phyloP scores from a whole-genome alignment of 2,113 vertebrate species.

The Caloenas nicobarica region DNA sequence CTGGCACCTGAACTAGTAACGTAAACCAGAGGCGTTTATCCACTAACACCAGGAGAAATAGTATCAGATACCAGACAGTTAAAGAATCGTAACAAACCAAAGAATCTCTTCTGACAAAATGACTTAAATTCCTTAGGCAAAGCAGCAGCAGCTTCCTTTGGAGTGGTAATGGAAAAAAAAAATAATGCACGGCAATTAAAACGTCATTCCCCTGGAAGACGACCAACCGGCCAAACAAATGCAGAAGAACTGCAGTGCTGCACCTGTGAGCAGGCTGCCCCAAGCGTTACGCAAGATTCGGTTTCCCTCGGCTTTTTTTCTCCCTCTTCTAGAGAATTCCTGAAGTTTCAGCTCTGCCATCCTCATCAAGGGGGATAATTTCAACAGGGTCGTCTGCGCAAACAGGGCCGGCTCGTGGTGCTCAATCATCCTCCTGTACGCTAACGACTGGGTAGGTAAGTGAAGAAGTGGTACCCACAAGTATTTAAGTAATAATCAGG shows the following conservation, averaged over 20 bases:
- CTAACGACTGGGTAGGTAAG: too few species aligned
- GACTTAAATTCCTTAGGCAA: neutral
- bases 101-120: neutral
- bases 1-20: neutral
- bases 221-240: neutral
- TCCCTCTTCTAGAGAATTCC: neutral
- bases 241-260: neutral
- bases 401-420: rapidly evolving
- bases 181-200: neutral
- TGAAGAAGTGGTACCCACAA: neutral
- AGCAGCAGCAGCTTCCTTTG: neutral
- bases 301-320: neutral
- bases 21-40: neutral
- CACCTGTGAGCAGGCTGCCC: neutral
- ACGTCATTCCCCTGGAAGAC: neutral
- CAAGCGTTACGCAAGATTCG: neutral
- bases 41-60: neutral
- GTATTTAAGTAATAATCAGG: neutral
- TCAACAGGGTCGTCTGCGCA: rapidly evolving
- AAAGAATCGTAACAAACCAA: neutral
- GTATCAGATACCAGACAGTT: rapidly evolving
- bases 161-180: neutral
- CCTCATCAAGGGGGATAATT: neutral
- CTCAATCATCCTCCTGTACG: neutral
- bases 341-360: neutral